phyloP scores from a whole-genome alignment of 2,888 invertebrate genomes.

The Nomada lathburiana region DNA sequence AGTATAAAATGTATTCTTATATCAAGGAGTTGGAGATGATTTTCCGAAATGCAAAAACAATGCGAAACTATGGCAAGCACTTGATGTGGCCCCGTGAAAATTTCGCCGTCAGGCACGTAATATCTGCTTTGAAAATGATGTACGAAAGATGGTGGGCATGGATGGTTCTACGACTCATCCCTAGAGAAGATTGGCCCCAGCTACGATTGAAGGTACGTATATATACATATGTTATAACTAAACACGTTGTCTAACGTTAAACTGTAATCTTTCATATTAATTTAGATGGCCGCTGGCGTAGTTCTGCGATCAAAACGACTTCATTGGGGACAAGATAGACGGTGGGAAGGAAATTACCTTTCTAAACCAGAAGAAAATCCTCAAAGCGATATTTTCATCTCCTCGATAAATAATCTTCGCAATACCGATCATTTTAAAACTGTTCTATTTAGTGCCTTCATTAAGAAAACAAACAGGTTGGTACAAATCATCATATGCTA shows the following conservation, averaged over 20 bases:
- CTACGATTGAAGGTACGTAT: constrained; percentile 88
- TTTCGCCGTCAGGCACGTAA: constrained; percentile 88
- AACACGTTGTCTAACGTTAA: not conserved
- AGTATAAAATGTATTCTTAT: constrained; percentile 91
- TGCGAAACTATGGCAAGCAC: constrained; percentile 91
- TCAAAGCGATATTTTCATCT: constrained; percentile 88
- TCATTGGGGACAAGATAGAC: constrained; percentile 91
- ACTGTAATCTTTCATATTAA: not conserved
- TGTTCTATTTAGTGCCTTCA: constrained; percentile 83
- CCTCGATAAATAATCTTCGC: constrained; percentile 89
- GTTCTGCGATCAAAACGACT: constrained; percentile 88
- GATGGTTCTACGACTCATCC: constrained; percentile 93
- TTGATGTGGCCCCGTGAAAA: constrained; percentile 94
- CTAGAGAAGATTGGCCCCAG: constrained; percentile 94
- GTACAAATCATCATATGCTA: not conserved
- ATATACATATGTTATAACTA: not conserved
- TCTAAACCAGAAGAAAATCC: constrained; percentile 89
- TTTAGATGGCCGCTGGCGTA: constrained; percentile 89
- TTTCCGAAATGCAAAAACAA: constrained; percentile 88
- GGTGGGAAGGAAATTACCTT: constrained; percentile 95
- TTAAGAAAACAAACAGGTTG: constrained; percentile 82
- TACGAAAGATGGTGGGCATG: constrained; percentile 95
- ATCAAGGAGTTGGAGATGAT: constrained; percentile 87
- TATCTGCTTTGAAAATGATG: constrained; percentile 87
- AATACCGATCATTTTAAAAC: constrained; percentile 88